Evolutionary conservation across 1,140 invertebrate species (phyloP).

Genomic region (Bombus consobrinus): DNA sequence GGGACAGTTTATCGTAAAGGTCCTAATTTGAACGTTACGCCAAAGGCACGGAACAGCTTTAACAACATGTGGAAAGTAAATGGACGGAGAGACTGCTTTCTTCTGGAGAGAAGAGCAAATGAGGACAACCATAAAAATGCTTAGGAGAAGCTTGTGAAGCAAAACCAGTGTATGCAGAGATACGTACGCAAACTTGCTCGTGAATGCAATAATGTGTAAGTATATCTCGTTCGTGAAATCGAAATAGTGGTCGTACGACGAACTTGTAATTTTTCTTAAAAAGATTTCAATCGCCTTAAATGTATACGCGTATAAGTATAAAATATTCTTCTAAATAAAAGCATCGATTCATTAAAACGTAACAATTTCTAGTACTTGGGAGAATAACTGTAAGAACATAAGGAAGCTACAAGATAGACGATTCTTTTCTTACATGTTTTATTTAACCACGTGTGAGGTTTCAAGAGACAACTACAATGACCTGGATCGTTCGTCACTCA

Average conservation of each 20-base stretch:
- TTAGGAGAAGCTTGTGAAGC: neutral
- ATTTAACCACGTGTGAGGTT: constrained; percentile 45
- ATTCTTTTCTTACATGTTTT: constrained; percentile 33
- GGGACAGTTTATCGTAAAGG: constrained; percentile 1
- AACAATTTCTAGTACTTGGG: no score
- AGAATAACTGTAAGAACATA: neutral
- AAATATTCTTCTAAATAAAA: no score
- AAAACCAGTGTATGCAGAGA: no score
- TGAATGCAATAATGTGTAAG: neutral
- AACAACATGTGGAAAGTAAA: neutral
- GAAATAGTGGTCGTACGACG: no score
- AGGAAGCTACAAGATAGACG: neutral
- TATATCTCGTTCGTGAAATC: neutral
- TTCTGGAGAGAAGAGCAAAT: constrained; percentile 22
- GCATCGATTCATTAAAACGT: no score
- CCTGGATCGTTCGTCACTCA: constrained; percentile 23
- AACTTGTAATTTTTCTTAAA: no score
- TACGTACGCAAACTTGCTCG: no score
- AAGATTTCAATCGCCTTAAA: no score
- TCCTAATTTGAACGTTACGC: constrained; percentile 15
- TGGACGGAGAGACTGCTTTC: constrained; percentile 10
- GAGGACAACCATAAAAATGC: constrained; percentile 32
- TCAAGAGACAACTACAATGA: constrained; percentile 42
- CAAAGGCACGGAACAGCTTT: neutral
- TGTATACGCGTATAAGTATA: neutral